These are phyloP conservation scores for Dicyrtomina minuta DNA, from an alignment of 2,888 invertebrate genomes.

Conservation along the genomic window DNA sequence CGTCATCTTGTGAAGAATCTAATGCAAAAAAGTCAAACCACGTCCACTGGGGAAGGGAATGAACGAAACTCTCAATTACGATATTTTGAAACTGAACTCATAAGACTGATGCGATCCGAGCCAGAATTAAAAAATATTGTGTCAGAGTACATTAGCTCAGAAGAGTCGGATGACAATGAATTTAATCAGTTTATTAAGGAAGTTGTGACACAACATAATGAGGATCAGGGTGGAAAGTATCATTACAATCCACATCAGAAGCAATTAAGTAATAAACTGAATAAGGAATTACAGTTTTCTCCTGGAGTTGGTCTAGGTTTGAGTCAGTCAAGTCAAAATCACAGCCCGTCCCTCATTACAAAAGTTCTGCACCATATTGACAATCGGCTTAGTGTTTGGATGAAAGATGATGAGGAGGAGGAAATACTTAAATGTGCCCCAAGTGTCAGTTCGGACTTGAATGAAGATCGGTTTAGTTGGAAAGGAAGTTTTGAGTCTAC, in stretches of 20 bases:
- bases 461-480: slow-evolving; percentile 85
- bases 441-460: slow-evolving; percentile 52
- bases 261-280: background rate
- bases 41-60: slow-evolving; percentile 57
- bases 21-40: slow-evolving; percentile 64
- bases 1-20: slow-evolving; percentile 88
- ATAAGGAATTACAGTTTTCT: background rate
- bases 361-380: slow-evolving; percentile 93
- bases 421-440: slow-evolving; percentile 52
- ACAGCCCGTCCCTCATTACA: slow-evolving; percentile 70
- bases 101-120: slow-evolving; percentile 87
- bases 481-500: slow-evolving; percentile 91
- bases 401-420: slow-evolving; percentile 68
- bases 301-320: no score
- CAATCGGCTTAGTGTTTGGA: slow-evolving; percentile 78
- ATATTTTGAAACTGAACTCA: slow-evolving; percentile 86
- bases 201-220: slow-evolving; percentile 63
- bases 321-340: background rate
- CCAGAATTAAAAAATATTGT: slow-evolving; percentile 89
- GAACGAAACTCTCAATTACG: slow-evolving; percentile 78
- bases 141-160: slow-evolving; percentile 80
- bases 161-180: slow-evolving; percentile 92
- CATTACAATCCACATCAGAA: no score
- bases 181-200: slow-evolving; percentile 89
- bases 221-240: no score